Evolutionary conservation across 2,888 invertebrate species (phyloP), one percentile per base, ranked within the genome.

Genomic region (Lypha dubia): DNA sequence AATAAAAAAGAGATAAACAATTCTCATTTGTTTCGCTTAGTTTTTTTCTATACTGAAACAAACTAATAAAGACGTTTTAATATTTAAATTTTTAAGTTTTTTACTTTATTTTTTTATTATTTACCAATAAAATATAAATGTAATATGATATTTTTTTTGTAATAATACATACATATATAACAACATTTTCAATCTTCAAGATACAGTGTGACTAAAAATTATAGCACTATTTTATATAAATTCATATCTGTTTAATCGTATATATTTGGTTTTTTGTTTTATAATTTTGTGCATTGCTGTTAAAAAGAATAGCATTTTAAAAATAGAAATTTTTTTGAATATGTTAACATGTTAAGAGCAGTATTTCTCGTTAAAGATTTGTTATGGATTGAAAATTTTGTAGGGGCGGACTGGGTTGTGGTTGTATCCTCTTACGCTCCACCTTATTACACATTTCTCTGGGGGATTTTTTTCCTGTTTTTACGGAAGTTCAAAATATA

Each of bases 151-250:
- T 49, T 70, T 60, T 67, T 7, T 60, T 67, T 7, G 32, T 83
- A 70, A 83, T 74, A 83, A 83, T 71, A 84, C 79, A 83, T 71
- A 84, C 79, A 79, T 82, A 63, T 84, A 80, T 84, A 84, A 84
- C 80, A 84, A 84, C 79, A 76, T 84, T 80, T 84, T 71, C 17
- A 41, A 74, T 74, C 53, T 44, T 62, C 35, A 46, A 46, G 15
- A 28, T 60, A 79, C 84, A 84, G 38, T 20, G 17, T 49, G 75
- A 51, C 49, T 35, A 2, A 65, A 75, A 73, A 73, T 76, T 84
- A 62, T 49, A 76, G 60, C 77, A 73, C 8, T 17, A 56, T 58
- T 28, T 49, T 38, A 13, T 20, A 20, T 9, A 28, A 1, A 17
- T 28, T 44, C 11, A 1, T 17, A 15, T 24, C 7, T 9, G n/a